Percentiles rank a stretch among this genome's conserved stretches.
These are phyloP conservation scores for Caenorhabditis tropicalis DNA, from an alignment of 1,140 invertebrate genomes.

Conservation along the genomic window DNA sequence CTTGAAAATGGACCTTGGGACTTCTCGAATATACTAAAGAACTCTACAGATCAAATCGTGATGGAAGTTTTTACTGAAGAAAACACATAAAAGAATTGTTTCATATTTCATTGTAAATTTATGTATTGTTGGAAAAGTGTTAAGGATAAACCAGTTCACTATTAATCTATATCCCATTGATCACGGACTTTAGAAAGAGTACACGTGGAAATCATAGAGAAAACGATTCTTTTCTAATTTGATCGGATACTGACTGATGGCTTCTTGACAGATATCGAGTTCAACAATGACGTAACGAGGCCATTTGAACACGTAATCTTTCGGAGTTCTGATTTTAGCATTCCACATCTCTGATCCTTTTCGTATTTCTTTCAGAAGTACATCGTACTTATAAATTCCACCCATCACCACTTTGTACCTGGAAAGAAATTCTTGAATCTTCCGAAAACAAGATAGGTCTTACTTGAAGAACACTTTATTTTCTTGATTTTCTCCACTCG, in stretches of 20 bases:
- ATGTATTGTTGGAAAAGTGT: background rate
- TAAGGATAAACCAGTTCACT: background rate
- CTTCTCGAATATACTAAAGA: background rate
- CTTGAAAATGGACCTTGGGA: conserved; percentile 12
- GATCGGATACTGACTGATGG: background rate
- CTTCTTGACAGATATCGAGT: conserved; percentile 25
- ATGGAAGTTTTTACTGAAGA: background rate
- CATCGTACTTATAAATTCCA: background rate
- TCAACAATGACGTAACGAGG: background rate
- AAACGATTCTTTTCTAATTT: background rate
- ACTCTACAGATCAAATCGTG: background rate
- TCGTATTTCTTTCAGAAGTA: background rate
- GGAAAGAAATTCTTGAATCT: background rate
- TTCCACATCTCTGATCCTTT: background rate
- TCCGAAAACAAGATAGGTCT: background rate
- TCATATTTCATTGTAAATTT: too few relatives aligned
- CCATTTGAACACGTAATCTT: background rate
- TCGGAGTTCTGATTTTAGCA: background rate
- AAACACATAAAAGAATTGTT: background rate
- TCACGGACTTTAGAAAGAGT: background rate
- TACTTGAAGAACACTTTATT: conserved; percentile 5
- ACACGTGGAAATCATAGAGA: conserved; percentile 25
- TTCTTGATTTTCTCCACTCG: background rate
- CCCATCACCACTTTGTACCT: conserved; percentile 16
- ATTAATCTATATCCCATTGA: background rate